Conservation (phyloP, 2,113 vertebrate species). For the Leucosticte australis region DNA sequence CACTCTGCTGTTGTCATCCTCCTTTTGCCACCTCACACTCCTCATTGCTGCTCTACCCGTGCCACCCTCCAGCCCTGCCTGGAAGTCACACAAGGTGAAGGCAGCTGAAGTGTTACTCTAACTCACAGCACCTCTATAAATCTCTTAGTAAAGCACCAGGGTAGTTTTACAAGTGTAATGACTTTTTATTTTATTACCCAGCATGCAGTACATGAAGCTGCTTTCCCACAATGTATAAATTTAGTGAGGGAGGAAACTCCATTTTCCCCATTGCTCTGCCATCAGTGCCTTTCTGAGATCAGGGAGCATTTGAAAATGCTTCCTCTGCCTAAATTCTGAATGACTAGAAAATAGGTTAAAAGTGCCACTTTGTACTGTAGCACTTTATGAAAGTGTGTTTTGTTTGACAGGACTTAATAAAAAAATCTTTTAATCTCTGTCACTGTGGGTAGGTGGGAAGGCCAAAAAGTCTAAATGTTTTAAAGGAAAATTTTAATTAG, state of each 20-base stretch:
- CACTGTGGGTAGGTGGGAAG: conserved; percentile 64
- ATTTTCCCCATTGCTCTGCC: not conserved
- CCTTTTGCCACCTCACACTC: not conserved
- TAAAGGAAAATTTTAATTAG: conserved; percentile 81
- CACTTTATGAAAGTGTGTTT: conserved; percentile 30
- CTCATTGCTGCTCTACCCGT: not conserved
- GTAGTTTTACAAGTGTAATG: conserved; percentile 33
- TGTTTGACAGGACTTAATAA: conserved; percentile 69
- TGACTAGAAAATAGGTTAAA: not conserved
- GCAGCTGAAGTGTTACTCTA: conserved; percentile 33
- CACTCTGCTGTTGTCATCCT: not conserved
- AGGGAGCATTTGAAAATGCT: not conserved
- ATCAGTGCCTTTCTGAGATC: not conserved
- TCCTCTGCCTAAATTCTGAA: conserved; percentile 25
- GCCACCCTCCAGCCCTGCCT: not conserved
- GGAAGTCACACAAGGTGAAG: conserved; percentile 26
- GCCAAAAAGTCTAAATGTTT: conserved; percentile 77
- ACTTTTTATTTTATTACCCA: conserved; percentile 42
- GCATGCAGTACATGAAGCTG: conserved; percentile 2
- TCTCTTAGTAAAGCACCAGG: not conserved
- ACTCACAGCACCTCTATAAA: conserved; percentile 35
- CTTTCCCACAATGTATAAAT: conserved; percentile 4
- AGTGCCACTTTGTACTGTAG: not conserved
- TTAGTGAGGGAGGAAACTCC: not conserved
- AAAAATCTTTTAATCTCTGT: conserved; percentile 74